Percentiles rank a stretch among this genome's conserved stretches.
Evolutionary conservation across 2,797 vertebrate species (phyloP).

Genomic region (Sebastes matsubarae): DNA sequence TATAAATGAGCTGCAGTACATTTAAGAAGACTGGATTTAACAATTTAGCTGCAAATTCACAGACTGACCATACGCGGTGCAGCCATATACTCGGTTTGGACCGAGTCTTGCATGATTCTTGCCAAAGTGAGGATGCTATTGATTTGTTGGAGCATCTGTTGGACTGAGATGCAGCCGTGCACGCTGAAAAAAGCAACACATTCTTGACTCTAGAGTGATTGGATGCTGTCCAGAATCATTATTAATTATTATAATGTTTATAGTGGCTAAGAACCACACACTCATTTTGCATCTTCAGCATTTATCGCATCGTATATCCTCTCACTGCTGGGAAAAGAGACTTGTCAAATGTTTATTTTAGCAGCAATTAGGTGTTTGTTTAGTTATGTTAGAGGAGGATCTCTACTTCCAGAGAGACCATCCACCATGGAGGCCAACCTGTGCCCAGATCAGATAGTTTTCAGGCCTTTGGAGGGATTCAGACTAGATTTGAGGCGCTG

Average conservation of each 20-base stretch:
- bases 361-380: slow-evolving; percentile 50
- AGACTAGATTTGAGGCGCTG: slow-evolving; percentile 20
- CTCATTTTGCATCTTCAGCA: background rate
- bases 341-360: slow-evolving; percentile 44
- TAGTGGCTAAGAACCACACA: slow-evolving; percentile 1
- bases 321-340: slow-evolving; percentile 4
- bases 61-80: no score
- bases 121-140: slow-evolving; percentile 28
- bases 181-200: slow-evolving; percentile 9
- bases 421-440: slow-evolving; percentile 14
- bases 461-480: slow-evolving; percentile 25
- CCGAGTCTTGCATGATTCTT: slow-evolving; percentile 7
- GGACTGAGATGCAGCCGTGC: slow-evolving; percentile 29
- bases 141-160: slow-evolving; percentile 54
- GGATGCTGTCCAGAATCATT: slow-evolving; percentile 38
- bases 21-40: background rate
- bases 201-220: slow-evolving; percentile 1
- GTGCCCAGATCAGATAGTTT: slow-evolving; percentile 20
- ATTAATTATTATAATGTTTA: slow-evolving; percentile 32
- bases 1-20: background rate
- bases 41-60: no score
- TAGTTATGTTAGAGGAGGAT: slow-evolving; percentile 22
- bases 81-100: no score
- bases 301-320: background rate
- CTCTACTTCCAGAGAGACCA: slow-evolving; percentile 18